Evolutionary conservation across 2,113 vertebrate genomes (phyloP).

Genomic region (Crotalus tigris): DNA sequence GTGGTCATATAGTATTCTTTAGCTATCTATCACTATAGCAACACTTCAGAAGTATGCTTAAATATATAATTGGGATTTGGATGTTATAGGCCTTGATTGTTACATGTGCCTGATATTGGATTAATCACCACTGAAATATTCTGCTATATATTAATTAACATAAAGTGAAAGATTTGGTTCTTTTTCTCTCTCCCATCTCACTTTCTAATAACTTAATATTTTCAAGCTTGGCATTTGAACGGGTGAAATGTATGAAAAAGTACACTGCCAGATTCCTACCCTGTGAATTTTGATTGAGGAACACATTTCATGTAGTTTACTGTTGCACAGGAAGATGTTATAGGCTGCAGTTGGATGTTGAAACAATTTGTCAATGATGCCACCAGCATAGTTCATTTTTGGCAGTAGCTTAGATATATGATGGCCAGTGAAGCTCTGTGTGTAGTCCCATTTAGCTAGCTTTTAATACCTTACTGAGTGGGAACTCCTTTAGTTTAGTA

Average conservation of each 20-base stretch:
- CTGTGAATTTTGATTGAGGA: neutral
- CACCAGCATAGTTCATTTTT: neutral
- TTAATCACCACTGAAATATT: neutral
- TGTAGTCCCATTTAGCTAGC: neutral
- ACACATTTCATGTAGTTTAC: neutral
- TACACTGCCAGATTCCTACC: neutral
- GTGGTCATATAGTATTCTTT: neutral
- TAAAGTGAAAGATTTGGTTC: neutral
- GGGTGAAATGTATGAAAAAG: neutral
- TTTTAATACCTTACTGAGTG: too few species aligned
- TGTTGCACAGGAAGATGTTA: neutral
- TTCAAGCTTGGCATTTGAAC: neutral
- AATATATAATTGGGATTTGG: neutral
- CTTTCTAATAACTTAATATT: neutral
- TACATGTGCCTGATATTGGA: conserved; percentile 11
- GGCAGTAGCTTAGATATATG: neutral
- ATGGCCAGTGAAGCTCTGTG: neutral
- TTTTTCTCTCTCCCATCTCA: neutral
- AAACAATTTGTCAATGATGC: neutral
- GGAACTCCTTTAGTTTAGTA: neutral
- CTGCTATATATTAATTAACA: neutral
- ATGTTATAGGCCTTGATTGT: neutral
- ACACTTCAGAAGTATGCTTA: neutral
- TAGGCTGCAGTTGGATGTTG: neutral
- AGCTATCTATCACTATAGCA: neutral